phyloP scores from a whole-genome alignment of 2,797 vertebrate species.

The Melanotaenia boesemani region DNA sequence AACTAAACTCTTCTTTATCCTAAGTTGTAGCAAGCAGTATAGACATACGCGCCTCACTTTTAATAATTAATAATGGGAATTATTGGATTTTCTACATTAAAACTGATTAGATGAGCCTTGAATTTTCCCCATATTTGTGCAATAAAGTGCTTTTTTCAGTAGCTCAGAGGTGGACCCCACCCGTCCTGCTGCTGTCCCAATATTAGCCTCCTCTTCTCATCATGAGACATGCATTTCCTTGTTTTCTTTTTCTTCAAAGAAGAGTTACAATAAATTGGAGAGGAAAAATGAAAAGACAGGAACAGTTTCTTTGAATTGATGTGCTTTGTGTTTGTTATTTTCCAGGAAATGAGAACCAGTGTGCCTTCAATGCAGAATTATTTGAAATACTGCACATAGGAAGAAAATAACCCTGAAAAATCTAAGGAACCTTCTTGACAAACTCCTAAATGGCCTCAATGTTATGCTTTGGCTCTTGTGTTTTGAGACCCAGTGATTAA shows the following conservation, averaged over 20 bases:
- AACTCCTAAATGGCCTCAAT: slow-evolving; percentile 67
- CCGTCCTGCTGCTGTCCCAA: slow-evolving; percentile 67
- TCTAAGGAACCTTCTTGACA: slow-evolving; percentile 48
- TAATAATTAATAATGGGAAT: neutral
- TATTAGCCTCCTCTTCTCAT: slow-evolving; percentile 52
- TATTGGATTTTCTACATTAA: neutral
- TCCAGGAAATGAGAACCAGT: slow-evolving; percentile 47
- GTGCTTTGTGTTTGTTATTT: slow-evolving; percentile 57
- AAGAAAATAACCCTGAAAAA: slow-evolving; percentile 55
- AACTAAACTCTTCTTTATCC: neutral
- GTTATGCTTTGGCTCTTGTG: slow-evolving; percentile 66
- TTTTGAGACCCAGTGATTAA: slow-evolving; percentile 77
- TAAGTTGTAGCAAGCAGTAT: neutral
- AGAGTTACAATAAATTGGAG: slow-evolving; percentile 42
- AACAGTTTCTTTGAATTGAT: slow-evolving; percentile 49
- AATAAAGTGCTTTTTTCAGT: slow-evolving; percentile 63
- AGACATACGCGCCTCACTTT: neutral
- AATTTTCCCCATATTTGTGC: slow-evolving; percentile 9
- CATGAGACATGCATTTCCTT: slow-evolving; percentile 70
- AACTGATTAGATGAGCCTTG: neutral
- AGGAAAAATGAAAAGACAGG: slow-evolving; percentile 26
- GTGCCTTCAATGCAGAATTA: slow-evolving; percentile 47
- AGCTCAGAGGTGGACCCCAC: slow-evolving; percentile 57
- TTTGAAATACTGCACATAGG: slow-evolving; percentile 52
- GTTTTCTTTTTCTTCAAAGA: slow-evolving; percentile 73